Conservation (phyloP, 1,140 invertebrate genomes). For the Ditylenchus dipsaci region DNA sequence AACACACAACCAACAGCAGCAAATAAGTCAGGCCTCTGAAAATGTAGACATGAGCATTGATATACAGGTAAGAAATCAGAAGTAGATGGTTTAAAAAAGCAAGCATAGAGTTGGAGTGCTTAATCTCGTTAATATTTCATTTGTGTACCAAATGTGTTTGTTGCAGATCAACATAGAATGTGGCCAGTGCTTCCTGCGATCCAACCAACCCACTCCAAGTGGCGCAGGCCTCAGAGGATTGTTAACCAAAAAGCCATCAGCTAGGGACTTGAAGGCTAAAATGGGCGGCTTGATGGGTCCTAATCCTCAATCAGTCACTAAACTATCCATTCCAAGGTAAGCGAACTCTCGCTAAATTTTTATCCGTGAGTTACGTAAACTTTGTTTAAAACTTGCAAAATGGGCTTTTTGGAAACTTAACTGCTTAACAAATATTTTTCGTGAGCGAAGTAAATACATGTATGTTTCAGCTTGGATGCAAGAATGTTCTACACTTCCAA, state of each 20-base stretch:
- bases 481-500: conserved; percentile 49
- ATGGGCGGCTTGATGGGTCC: not conserved
- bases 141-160: too few species aligned
- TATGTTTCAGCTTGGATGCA: conserved; percentile 34
- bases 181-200: conserved; percentile 51
- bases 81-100: not conserved
- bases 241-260: conserved; percentile 37
- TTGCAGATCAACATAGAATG: conserved; percentile 50
- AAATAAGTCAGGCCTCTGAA: conserved; percentile 5
- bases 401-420: too few species aligned
- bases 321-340: conserved; percentile 17
- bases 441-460: not conserved
- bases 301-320: conserved; percentile 15
- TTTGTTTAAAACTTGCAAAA: not conserved
- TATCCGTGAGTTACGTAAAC: too few species aligned
- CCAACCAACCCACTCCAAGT: conserved; percentile 24
- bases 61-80: conserved; percentile 40
- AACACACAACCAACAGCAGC: not conserved
- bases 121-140: too few species aligned
- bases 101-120: too few species aligned
- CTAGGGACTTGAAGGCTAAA: conserved; percentile 36
- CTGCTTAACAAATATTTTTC: not conserved
- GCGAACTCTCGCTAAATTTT: too few species aligned
- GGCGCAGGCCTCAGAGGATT: conserved; percentile 4
- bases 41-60: conserved; percentile 55